A percentile compares a stretch with the other conserved stretches of the same genome.
Conservation (phyloP, 2,113 vertebrate genomes). For the Notothenia coriiceps region DNA sequence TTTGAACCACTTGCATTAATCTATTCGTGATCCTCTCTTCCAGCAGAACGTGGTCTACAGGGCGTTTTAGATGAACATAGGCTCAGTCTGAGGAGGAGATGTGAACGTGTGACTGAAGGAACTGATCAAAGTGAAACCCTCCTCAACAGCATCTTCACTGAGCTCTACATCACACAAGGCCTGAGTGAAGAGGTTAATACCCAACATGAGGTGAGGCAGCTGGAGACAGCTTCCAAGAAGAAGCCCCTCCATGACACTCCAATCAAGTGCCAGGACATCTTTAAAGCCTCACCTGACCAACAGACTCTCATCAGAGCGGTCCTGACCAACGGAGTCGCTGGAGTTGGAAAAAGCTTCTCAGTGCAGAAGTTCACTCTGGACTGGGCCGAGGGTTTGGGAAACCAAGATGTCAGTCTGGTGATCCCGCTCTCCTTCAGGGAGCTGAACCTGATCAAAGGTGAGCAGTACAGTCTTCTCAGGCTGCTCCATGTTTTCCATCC, state of each 20-base stretch:
- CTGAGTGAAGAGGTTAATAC: slow-evolving; percentile 2
- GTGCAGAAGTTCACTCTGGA: no score
- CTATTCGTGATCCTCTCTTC: neutral
- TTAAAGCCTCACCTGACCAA: neutral
- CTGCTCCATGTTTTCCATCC: no score
- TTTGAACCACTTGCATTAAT: neutral
- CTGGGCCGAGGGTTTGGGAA: no score
- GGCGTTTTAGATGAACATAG: neutral
- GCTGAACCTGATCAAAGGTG: neutral
- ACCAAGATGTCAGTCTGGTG: neutral
- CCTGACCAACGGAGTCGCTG: no score
- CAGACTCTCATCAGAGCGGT: no score
- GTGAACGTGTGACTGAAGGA: neutral
- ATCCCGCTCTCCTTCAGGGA: neutral
- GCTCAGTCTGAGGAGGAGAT: neutral
- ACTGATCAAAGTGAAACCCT: neutral
- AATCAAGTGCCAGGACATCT: neutral
- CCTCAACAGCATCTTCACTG: no score
- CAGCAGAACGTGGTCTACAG: neutral
- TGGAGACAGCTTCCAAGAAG: slow-evolving; percentile 3
- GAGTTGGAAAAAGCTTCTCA: no score
- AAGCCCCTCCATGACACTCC: neutral
- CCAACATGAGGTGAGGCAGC: slow-evolving; percentile 51
- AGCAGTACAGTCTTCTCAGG: neutral
- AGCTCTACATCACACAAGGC: neutral